Base-by-base conservation (phyloP, 2,888 invertebrate species). In the Arctia plantaginis region DNA sequence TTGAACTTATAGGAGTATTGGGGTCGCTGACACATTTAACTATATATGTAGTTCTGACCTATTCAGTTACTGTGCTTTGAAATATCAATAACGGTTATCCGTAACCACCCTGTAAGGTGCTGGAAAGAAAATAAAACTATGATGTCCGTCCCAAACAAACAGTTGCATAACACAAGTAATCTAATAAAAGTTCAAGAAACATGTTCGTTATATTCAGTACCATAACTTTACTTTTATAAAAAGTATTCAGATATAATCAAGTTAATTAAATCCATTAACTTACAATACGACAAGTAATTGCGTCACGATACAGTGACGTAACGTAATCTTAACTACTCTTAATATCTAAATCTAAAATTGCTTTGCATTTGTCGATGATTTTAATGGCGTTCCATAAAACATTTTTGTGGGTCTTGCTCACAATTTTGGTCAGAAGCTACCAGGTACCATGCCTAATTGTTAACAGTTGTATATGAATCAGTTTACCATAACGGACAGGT, bases 311-410 rank as follows among this genome's bases (percentile, higher is more conserved):
- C n/a, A 47, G 30, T 71, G 44, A 44, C 64, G 20, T 69, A 79
- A 69, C 71, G 69, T 77, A 76, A 44, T 66, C 75, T 82, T 72
- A 69, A 65, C 69, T 23, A 78, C 51, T 75, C 47, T 55, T n/a
- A n/a, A n/a, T n/a, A n/a, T n/a, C n/a, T n/a, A n/a, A n/a, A n/a
- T n/a, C n/a, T n/a, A n/a, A n/a, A n/a, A n/a, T 27, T 65, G 72
- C 71, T 71, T 72, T 76, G 33, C 15, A 39, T 66, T 69, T 33
- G 30, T 62, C 68, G 70, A 65, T 33, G 69, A 70, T 76, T 76
- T 66, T 72, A 72, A 66, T 59, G 39, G 41, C 30, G 66, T 59
- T 72, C 41, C 27, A 72, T 72, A 72, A 72, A 66, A 72, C 66
- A 67, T 72, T 59, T 66, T 30, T 41, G 41, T 15, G 33, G 41